These are phyloP conservation scores for Dione juno DNA, from an alignment of 2,888 invertebrate species.

Conservation along the genomic window DNA sequence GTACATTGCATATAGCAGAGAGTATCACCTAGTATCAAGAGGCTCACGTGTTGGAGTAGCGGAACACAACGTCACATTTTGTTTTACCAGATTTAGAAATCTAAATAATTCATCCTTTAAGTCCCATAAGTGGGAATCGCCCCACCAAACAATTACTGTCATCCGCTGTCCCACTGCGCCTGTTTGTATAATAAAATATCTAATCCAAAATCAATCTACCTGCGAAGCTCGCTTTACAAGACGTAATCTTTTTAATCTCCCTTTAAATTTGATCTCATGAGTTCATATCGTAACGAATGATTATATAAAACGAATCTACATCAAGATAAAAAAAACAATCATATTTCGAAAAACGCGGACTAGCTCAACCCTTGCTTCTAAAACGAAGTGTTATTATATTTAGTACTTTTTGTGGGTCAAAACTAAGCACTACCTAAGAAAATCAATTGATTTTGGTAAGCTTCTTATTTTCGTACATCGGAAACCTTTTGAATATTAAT, in stretches of 20 bases:
- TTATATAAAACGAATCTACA: too few relatives aligned
- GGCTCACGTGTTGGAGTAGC: too few relatives aligned
- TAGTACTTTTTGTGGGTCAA: not conserved
- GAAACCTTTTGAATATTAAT: conserved; percentile 9
- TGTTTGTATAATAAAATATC: too few relatives aligned
- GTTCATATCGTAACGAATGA: conserved; percentile 1
- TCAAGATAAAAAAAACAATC: too few relatives aligned
- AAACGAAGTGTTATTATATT: not conserved
- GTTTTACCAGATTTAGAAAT: too few relatives aligned
- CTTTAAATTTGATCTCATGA: not conserved
- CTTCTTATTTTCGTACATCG: not conserved
- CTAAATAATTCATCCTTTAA: too few relatives aligned
- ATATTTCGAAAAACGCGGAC: too few relatives aligned
- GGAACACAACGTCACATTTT: too few relatives aligned
- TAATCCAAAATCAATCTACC: not conserved
- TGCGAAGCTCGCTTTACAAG: conserved; percentile 3
- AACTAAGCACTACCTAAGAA: not conserved
- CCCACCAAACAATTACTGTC: not conserved
- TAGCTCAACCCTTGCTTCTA: not conserved
- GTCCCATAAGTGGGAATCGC: too few relatives aligned
- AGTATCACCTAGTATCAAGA: too few relatives aligned
- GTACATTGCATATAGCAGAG: too few relatives aligned
- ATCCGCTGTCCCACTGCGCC: too few relatives aligned
- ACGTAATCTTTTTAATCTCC: not conserved
- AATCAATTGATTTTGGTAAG: not conserved